A percentile compares a stretch with the other conserved stretches of the same genome.
phyloP scores from a whole-genome alignment of 2,888 invertebrate species.

The Hyalella azteca region DNA sequence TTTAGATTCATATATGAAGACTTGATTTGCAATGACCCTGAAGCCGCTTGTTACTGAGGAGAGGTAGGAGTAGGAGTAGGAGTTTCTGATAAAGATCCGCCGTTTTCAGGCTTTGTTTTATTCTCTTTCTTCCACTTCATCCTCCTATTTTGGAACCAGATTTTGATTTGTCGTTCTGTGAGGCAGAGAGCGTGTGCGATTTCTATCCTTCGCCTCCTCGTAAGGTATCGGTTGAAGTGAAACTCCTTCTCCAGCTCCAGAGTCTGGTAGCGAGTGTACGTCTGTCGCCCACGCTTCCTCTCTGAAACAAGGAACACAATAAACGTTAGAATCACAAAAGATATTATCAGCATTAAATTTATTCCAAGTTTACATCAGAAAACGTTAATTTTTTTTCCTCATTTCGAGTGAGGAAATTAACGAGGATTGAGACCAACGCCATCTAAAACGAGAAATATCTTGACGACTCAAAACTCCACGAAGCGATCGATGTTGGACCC shows the following conservation, averaged over 20 bases:
- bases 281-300: slow-evolving; percentile 63
- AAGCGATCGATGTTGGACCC: slow-evolving; percentile 22
- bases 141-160: slow-evolving; percentile 84
- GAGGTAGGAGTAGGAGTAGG: slow-evolving; percentile 57
- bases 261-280: slow-evolving; percentile 64
- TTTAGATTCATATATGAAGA: too few relatives aligned
- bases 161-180: slow-evolving; percentile 88
- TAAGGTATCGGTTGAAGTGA: slow-evolving; percentile 95
- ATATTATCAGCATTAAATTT: too few relatives aligned
- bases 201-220: slow-evolving; percentile 92
- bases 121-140: slow-evolving; percentile 90
- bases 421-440: background rate
- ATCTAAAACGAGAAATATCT: background rate
- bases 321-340: background rate
- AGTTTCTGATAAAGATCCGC: slow-evolving; percentile 56
- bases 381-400: background rate
- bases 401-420: background rate
- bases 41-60: slow-evolving; percentile 41
- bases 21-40: slow-evolving; percentile 20
- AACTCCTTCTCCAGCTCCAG: slow-evolving; percentile 71
- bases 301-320: slow-evolving; percentile 45
- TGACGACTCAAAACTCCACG: slow-evolving; percentile 2
- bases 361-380: background rate
- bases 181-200: slow-evolving; percentile 95
- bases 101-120: slow-evolving; percentile 65